Evolutionary conservation across 2,888 invertebrate species (phyloP), one percentile per base, ranked within the genome.

Genomic region (Dicycla oo): DNA sequence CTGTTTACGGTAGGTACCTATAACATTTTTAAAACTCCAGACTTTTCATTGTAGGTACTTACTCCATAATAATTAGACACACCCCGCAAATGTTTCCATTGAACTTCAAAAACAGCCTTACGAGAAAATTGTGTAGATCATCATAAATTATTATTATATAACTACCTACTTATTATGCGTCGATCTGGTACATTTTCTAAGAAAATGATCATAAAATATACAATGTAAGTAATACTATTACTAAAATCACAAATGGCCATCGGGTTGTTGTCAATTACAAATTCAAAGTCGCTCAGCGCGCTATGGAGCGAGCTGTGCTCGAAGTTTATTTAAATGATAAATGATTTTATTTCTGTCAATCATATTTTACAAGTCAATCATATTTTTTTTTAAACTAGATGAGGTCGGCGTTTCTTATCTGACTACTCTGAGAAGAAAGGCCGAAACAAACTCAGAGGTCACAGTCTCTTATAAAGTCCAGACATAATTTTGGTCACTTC

Each of bases 231-330:
- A 49, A 49, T 34, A 30, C 2, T 45, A 38, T 47, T 56, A 56
- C 18, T 56, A 70, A 72, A 54, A 60, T 54, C 53, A 53, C 45
- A 60, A 58, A 34, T 49, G 57, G 18, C 15, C 57, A 26, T n/a
- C 18, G 13, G 20, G 30, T 18, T 43, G 8, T 18, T 43, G 8
- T 30, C 13, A 30, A 30, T 51, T 20, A 30, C 13, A 70, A 23
- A 34, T 43, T 70, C 18, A 26, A 69, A 43, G 34, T 69, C 11
- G 5, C 20, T 8, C 38, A 38, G 38, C 8, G 38, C 3, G 5
- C 23, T 15, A 38, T 34, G n/a, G 6, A 45, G 38, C 38, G n/a
- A 65, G 20, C 5, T 23, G 15, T 45, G 15, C 8, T 53, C 5
- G 15, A 15, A 26, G 26, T 56, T n/a, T 43, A 26, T 38, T 38